A percentile compares a stretch with the other conserved stretches of the same genome.
Conservation (phyloP, 2,113 vertebrate genomes). For the Daphoenositta chrysoptera region DNA sequence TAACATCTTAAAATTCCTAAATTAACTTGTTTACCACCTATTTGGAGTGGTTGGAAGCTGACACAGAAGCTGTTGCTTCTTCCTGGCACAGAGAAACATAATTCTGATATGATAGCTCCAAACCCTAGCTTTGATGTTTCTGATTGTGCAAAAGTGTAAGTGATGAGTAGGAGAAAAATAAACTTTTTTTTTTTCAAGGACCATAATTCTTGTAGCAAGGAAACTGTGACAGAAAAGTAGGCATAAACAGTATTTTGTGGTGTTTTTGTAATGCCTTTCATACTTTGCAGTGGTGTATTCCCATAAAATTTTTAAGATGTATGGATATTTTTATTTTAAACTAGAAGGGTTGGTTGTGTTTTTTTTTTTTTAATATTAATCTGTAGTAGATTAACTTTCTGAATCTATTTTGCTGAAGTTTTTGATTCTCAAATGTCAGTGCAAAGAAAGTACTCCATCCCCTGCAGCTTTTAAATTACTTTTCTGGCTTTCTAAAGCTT, state of each 20-base stretch:
- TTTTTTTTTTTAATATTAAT: not conserved
- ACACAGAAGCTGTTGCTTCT: not conserved
- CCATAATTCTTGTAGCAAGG: not conserved
- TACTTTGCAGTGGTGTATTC: not conserved
- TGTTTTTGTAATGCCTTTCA: not conserved
- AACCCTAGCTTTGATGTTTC: not conserved
- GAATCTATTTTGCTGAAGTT: not conserved
- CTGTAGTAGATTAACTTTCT: not conserved
- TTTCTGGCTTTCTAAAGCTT: not conserved
- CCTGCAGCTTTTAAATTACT: not conserved
- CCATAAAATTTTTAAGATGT: not conserved
- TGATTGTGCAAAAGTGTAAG: not conserved
- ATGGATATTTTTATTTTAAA: not conserved
- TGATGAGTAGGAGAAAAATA: not conserved
- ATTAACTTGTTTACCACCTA: not conserved
- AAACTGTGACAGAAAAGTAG: not conserved
- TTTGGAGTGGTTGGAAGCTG: not conserved
- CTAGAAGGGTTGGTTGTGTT: no score
- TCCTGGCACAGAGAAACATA: not conserved
- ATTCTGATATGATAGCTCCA: not conserved
- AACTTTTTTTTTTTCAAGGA: not conserved
- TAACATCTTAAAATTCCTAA: not conserved
- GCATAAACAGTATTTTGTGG: not conserved
- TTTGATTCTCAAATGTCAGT: not conserved
- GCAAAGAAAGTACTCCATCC: not conserved